These are phyloP conservation scores for Dendrolimus houi DNA, from an alignment of 2,888 invertebrate species.

Conservation along the genomic window DNA sequence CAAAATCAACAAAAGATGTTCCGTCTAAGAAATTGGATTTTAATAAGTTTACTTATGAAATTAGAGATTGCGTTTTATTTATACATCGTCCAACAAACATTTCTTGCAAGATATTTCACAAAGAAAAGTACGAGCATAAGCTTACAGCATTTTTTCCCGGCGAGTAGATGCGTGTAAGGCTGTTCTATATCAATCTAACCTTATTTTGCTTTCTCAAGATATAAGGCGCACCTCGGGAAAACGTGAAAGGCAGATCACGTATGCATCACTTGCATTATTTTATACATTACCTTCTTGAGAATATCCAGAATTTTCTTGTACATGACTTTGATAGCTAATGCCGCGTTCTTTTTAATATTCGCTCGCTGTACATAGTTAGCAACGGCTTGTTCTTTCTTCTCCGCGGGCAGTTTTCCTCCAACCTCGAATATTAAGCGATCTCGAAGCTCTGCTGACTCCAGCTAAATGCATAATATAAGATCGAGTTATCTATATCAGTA, in stretches of 20 bases:
- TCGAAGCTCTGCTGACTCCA: conserved; percentile 69
- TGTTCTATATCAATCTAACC: too few species aligned
- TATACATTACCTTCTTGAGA: conserved; percentile 72
- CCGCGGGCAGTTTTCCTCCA: conserved; percentile 60
- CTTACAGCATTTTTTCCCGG: too few species aligned
- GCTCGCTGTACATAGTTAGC: conserved; percentile 79
- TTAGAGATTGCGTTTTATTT: too few species aligned
- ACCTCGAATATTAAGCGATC: conserved; percentile 70
- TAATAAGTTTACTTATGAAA: too few species aligned
- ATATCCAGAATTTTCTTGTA: conserved; percentile 78
- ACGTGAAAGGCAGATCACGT: background rate
- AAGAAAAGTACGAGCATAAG: too few species aligned
- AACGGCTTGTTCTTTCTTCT: conserved; percentile 73
- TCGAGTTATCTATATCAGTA: too few species aligned
- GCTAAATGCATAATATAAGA: conserved; percentile 27
- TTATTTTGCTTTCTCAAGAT: too few species aligned
- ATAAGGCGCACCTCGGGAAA: background rate
- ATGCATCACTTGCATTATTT: background rate
- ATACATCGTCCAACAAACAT: too few species aligned
- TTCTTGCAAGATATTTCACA: too few species aligned
- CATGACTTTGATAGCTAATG: conserved; percentile 78
- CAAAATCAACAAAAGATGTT: too few species aligned
- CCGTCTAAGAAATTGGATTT: too few species aligned
- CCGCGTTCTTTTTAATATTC: conserved; percentile 79
- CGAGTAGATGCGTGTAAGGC: too few species aligned